Evolutionary conservation across 2,113 vertebrate genomes (phyloP).

Genomic region (Balaenoptera acutorostrata): DNA sequence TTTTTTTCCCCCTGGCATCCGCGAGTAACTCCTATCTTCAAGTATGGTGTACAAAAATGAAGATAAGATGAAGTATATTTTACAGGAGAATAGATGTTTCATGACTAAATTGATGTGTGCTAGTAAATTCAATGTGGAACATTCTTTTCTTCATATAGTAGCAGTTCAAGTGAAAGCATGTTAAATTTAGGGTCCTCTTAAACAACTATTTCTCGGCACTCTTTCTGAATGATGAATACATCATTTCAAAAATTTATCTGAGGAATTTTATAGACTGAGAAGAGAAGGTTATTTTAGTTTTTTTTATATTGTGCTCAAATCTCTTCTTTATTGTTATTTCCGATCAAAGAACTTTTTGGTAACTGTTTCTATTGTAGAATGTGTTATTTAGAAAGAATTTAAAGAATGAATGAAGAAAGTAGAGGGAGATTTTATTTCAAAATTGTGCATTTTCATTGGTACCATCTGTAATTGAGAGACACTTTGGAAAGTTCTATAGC

Average conservation of each 20-base stretch:
- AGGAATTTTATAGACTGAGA: slow-evolving; percentile 41
- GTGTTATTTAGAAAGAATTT: slow-evolving; percentile 5
- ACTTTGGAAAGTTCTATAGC: not conserved
- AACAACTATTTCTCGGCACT: slow-evolving; percentile 2
- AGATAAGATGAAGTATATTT: slow-evolving; percentile 34
- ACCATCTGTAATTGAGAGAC: not conserved
- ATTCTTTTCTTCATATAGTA: slow-evolving; percentile 40
- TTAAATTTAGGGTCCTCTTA: slow-evolving; percentile 60
- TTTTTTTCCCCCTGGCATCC: not conserved
- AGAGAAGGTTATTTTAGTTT: slow-evolving; percentile 30
- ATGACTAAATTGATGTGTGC: slow-evolving; percentile 53
- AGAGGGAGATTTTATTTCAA: not conserved
- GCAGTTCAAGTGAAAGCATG: slow-evolving; percentile 47
- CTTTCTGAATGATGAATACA: slow-evolving; percentile 36
- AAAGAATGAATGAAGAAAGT: slow-evolving; percentile 15
- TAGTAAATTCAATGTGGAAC: slow-evolving; percentile 43
- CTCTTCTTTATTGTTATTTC: slow-evolving; percentile 53
- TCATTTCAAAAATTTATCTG: slow-evolving; percentile 43
- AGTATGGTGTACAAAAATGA: not conserved
- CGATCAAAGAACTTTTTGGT: slow-evolving; percentile 19
- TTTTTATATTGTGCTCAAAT: not conserved
- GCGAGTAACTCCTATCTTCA: not conserved
- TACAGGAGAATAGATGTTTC: slow-evolving; percentile 17
- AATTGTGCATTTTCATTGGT: not conserved
- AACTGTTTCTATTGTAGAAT: not conserved